phyloP scores from a whole-genome alignment of 2,113 vertebrate species.

The Gobius niger region DNA sequence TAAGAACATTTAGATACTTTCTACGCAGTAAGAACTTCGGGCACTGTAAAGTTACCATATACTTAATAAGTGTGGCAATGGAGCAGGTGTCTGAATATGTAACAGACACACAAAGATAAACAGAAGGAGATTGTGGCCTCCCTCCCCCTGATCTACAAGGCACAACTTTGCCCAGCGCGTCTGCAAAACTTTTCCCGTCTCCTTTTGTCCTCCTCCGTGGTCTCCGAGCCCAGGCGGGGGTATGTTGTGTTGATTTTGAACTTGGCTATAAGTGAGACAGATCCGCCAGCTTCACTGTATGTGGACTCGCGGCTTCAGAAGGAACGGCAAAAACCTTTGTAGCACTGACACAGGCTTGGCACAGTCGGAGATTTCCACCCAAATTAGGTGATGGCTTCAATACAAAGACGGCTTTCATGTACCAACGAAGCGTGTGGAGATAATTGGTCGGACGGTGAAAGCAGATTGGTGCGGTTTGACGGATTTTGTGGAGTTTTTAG shows the following conservation, averaged over 20 bases:
- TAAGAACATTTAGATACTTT: not conserved
- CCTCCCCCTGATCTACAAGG: not conserved
- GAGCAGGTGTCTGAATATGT: not conserved
- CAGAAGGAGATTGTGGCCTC: not conserved
- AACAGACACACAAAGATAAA: not conserved
- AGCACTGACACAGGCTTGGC: not conserved
- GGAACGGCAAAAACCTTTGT: not conserved
- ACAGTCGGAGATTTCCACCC: slow-evolving; percentile 6
- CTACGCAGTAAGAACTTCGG: not conserved
- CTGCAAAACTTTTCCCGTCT: not conserved
- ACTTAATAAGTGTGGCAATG: not conserved
- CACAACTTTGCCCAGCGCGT: not conserved
- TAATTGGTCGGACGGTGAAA: not conserved
- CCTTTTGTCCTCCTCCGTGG: not conserved
- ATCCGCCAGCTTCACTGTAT: not conserved
- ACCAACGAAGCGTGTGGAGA: not conserved
- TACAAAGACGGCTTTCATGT: not conserved
- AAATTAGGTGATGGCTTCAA: slow-evolving; percentile 4
- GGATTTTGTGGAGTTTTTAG: not conserved
- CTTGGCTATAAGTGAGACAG: not conserved
- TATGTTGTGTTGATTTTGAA: slow-evolving; percentile 1
- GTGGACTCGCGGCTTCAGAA: not conserved
- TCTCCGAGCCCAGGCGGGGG: not conserved
- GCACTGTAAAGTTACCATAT: not conserved
- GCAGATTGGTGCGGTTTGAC: not conserved